Percentiles rank a stretch among this genome's conserved stretches.
phyloP scores from a whole-genome alignment of 2,888 invertebrate genomes.

The Drosophila mimetica region DNA sequence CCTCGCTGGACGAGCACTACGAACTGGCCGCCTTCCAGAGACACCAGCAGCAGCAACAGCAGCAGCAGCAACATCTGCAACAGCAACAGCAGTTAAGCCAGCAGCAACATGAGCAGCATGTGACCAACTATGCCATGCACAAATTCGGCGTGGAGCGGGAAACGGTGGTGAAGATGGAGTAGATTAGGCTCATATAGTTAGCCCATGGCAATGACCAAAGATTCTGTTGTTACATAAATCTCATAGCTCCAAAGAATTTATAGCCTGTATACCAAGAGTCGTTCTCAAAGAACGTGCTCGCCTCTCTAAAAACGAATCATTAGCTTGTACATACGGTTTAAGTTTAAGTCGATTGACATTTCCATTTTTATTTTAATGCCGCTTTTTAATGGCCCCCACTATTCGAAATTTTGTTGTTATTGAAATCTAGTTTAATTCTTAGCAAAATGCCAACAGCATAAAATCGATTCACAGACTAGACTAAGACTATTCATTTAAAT shows the following conservation, averaged over 20 bases:
- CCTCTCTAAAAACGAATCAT: slow-evolving; percentile 3
- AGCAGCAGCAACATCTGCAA: slow-evolving; percentile 43
- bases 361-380: slow-evolving; percentile 38
- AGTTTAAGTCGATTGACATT: slow-evolving; percentile 51
- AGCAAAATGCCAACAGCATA: slow-evolving; percentile 51
- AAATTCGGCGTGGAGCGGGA: slow-evolving; percentile 80
- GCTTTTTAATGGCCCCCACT: slow-evolving; percentile 26
- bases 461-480: slow-evolving; percentile 26
- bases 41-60: slow-evolving; percentile 59
- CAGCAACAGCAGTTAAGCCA: slow-evolving; percentile 37
- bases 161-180: slow-evolving; percentile 84
- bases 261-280: slow-evolving; percentile 35
- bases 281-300: slow-evolving; percentile 64
- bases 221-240: slow-evolving; percentile 67
- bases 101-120: slow-evolving; percentile 71
- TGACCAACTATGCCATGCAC: slow-evolving; percentile 74
- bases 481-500: slow-evolving; percentile 10
- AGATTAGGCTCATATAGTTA: too few species aligned
- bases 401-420: slow-evolving; percentile 64
- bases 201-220: too few species aligned
- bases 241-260: slow-evolving; percentile 76
- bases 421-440: slow-evolving; percentile 65
- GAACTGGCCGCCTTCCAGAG: slow-evolving; percentile 71
- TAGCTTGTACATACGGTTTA: slow-evolving; percentile 63
- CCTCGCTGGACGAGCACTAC: slow-evolving; percentile 83